These are phyloP conservation scores for Chaenogobius annularis DNA, from an alignment of 2,113 vertebrate genomes.

Conservation along the genomic window DNA sequence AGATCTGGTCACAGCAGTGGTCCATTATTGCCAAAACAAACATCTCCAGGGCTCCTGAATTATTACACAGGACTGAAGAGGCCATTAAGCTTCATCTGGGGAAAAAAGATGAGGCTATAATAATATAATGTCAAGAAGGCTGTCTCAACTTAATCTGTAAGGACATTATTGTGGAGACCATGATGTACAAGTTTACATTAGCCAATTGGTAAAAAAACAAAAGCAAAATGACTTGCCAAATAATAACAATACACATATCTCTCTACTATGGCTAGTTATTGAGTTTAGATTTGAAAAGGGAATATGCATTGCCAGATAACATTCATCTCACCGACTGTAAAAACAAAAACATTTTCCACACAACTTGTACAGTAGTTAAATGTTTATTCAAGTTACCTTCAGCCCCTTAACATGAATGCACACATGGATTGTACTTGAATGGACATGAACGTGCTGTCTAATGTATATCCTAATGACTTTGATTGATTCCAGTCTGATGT, in stretches of 20 bases:
- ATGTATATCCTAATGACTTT: conserved; percentile 50
- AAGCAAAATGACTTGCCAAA: background rate
- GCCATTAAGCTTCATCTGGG: conserved; percentile 60
- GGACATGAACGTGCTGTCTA: conserved; percentile 49
- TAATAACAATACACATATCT: background rate
- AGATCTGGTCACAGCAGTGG: conserved; percentile 63
- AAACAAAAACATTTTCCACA: background rate
- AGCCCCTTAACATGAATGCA: conserved; percentile 28
- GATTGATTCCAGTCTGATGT: conserved; percentile 58
- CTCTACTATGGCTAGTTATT: background rate
- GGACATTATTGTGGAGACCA: background rate
- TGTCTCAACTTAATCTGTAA: conserved; percentile 33
- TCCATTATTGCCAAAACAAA: conserved; percentile 74
- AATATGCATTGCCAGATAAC: background rate
- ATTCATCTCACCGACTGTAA: background rate
- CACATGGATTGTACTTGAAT: conserved; percentile 28
- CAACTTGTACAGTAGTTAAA: background rate
- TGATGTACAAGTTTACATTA: background rate
- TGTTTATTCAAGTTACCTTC: background rate
- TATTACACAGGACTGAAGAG: conserved; percentile 58
- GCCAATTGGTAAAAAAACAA: background rate
- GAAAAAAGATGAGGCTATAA: conserved; percentile 19
- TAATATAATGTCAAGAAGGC: conserved; percentile 36
- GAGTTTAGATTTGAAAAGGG: background rate
- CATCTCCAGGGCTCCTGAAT: conserved; percentile 63